phyloP scores from a whole-genome alignment of 2,888 invertebrate species.

The Hedychridium roseum region DNA sequence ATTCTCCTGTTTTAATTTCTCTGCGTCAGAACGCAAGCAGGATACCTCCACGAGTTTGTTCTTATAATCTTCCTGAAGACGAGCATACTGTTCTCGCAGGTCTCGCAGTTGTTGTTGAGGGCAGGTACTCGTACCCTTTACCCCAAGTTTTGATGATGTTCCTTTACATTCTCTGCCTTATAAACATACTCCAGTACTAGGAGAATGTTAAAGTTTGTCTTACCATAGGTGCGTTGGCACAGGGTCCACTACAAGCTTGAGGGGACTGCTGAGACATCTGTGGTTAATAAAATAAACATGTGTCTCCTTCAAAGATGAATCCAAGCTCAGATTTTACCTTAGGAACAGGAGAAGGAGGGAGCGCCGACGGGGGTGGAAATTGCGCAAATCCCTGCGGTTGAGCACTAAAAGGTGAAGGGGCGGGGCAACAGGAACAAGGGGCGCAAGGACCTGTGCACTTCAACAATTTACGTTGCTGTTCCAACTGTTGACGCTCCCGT shows the following conservation, averaged over 20 bases:
- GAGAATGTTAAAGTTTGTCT: too few relatives aligned
- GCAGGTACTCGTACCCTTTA: slow-evolving; percentile 46
- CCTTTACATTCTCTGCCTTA: too few relatives aligned
- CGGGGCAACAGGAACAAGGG: slow-evolving; percentile 51
- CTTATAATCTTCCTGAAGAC: slow-evolving; percentile 74
- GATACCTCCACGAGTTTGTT: slow-evolving; percentile 74
- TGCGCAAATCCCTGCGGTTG: too few relatives aligned
- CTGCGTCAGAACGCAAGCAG: slow-evolving; percentile 65
- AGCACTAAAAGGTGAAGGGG: slow-evolving; percentile 14
- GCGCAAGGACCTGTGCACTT: slow-evolving; percentile 56
- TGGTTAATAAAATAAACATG: slow-evolving; percentile 23
- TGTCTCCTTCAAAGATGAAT: neutral
- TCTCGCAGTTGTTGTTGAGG: slow-evolving; percentile 69
- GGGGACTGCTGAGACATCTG: slow-evolving; percentile 36
- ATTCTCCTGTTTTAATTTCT: slow-evolving; percentile 63
- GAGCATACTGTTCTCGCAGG: slow-evolving; percentile 69
- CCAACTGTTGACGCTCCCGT: slow-evolving; percentile 66
- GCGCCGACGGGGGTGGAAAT: slow-evolving; percentile 13
- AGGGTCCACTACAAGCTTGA: slow-evolving; percentile 43
- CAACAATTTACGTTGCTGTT: slow-evolving; percentile 62
- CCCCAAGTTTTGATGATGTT: too few relatives aligned
- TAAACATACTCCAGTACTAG: too few relatives aligned
- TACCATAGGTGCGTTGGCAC: slow-evolving; percentile 49
- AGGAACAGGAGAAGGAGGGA: slow-evolving; percentile 18
- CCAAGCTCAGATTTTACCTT: slow-evolving; percentile 34